Base-by-base conservation (phyloP, 2,888 invertebrate genomes). In the Agriotes lineatus region DNA sequence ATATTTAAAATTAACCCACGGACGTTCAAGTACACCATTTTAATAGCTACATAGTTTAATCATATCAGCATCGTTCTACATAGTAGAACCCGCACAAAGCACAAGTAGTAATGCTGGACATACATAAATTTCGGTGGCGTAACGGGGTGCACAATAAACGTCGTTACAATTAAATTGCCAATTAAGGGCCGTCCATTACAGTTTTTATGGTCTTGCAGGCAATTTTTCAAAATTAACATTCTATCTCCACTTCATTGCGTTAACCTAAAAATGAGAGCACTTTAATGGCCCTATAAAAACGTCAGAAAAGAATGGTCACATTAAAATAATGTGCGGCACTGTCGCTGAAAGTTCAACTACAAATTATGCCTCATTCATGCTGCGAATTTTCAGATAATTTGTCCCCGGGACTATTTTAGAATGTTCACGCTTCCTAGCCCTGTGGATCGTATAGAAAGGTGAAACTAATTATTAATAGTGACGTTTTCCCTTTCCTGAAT, bases 261-360 rank as follows among this genome's bases (percentile, higher is more conserved):
- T 25, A 58, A 42, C 22, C 44, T 48, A 37, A 64, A 64, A 58
- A 64, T 50, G 64, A 64, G 45, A 57, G 64, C 57, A 64, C 45
- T 64, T 64, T 64, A 64, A 64, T 64, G 16, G 64, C 19, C 50
- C 64, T 48, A 64, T 64, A 64, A 64, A 64, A 64, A 64, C 58
- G 64, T 64, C 64, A 64, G 30, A 42, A 64, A 64, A 57, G 64
- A 64, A 64, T 58, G 64, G 64, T 39, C 57, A 64, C 64, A 64
- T 57, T 63, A 50, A 64, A 64, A 57, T 64, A 64, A 57, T 64
- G 64, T 22, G 35, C 37, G 20, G 45, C 57, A 58, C 57, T 64
- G 64, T 35, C 57, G 64, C 48, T 64, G 64, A 64, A 64, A 64
- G 64, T 64, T 57, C 37, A 48, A 64, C 64, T 64, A 64, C 64